A percentile compares a stretch with the other conserved stretches of the same genome.
phyloP scores from a whole-genome alignment of 2,888 invertebrate species.

The Pammene aurita region DNA sequence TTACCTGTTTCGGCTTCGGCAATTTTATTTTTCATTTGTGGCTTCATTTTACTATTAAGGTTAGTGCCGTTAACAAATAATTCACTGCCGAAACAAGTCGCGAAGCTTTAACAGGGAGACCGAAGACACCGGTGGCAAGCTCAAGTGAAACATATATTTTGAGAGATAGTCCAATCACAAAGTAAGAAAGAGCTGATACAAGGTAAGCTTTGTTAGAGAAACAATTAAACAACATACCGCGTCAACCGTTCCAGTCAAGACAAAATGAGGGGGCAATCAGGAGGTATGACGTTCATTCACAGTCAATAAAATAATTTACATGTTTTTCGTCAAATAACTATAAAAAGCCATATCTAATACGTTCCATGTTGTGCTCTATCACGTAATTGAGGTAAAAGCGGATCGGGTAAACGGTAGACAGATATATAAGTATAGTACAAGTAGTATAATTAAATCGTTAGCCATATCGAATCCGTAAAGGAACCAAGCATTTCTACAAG shows the following conservation, averaged over 20 bases:
- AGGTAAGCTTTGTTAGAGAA: conserved; percentile 56
- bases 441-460: conserved; percentile 56
- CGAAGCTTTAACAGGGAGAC: conserved; percentile 53
- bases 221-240: conserved; percentile 54
- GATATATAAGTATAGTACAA: conserved; percentile 42
- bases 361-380: conserved; percentile 65
- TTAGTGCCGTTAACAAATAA: conserved; percentile 20
- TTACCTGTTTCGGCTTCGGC: conserved; percentile 57
- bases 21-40: background rate
- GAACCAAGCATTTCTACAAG: conserved; percentile 74
- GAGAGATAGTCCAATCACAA: conserved; percentile 41
- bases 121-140: conserved; percentile 64
- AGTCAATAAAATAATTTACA: conserved; percentile 53
- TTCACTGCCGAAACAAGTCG: conserved; percentile 56
- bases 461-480: conserved; percentile 60
- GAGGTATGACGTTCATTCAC: conserved; percentile 56
- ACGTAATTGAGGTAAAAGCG: conserved; percentile 67
- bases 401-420: conserved; percentile 53
- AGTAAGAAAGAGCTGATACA: conserved; percentile 42
- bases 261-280: conserved; percentile 58
- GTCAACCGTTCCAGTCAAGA: conserved; percentile 46
- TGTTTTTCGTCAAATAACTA: conserved; percentile 59
- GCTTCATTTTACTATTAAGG: background rate
- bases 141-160: conserved; percentile 31
- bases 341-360: conserved; percentile 75